These are phyloP conservation scores for Pipistrellus pygmaeus DNA, from an alignment of 2,797 vertebrate genomes.

Conservation along the genomic window DNA sequence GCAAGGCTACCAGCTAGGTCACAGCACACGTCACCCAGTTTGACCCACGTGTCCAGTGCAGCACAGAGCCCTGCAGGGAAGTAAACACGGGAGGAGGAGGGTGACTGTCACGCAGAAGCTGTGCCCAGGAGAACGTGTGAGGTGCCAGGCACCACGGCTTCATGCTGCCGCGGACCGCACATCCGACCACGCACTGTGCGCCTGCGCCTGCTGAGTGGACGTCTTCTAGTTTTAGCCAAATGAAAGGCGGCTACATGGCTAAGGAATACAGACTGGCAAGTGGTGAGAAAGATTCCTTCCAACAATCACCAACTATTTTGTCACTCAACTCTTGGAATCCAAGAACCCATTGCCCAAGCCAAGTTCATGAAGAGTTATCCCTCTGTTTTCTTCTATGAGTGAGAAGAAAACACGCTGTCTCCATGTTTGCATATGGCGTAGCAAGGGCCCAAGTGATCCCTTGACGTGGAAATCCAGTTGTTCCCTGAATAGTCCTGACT, in stretches of 20 bases:
- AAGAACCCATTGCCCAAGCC: not conserved
- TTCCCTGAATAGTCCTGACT: not conserved
- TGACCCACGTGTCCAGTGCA: not conserved
- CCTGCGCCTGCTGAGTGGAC: not conserved
- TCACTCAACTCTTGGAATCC: not conserved
- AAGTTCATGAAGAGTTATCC: not conserved
- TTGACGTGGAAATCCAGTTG: not conserved
- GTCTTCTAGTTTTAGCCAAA: not conserved
- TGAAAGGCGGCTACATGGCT: not conserved
- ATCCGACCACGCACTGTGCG: accelerated
- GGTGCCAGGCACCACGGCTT: accelerated
- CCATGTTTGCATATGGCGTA: not conserved
- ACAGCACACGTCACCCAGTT: not conserved
- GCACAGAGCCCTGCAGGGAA: not conserved
- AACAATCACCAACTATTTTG: not conserved
- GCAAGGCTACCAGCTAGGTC: not conserved
- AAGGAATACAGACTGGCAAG: not conserved
- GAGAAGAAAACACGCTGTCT: not conserved
- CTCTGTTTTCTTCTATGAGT: not conserved
- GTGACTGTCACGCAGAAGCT: not conserved
- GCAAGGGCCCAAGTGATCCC: not conserved
- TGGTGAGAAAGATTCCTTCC: not conserved
- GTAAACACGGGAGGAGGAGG: not conserved
- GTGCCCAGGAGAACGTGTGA: not conserved
- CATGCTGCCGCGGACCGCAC: accelerated